Evolutionary conservation across 2,113 vertebrate genomes (phyloP).

Genomic region (Bujurquina vittata): DNA sequence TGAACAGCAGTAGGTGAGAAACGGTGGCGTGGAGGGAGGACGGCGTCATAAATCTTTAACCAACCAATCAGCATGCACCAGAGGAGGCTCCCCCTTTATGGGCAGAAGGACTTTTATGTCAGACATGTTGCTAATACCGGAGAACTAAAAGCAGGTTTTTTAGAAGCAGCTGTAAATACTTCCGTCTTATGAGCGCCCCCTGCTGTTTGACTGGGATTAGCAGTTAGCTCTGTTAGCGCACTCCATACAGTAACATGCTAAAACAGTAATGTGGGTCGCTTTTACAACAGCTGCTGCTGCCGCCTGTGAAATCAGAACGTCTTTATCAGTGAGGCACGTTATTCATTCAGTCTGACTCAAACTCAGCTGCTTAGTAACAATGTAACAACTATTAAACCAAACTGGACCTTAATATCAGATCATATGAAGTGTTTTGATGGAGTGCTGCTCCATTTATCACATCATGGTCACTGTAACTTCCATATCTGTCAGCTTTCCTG

Average conservation of each 20-base stretch:
- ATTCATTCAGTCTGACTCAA: slow-evolving; percentile 27
- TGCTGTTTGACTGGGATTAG: too few relatives aligned
- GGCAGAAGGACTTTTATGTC: background rate
- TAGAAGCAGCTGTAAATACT: too few relatives aligned
- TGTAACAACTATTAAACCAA: background rate
- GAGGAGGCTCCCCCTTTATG: rapidly evolving
- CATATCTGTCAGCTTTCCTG: background rate
- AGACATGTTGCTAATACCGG: too few relatives aligned
- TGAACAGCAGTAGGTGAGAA: too few relatives aligned
- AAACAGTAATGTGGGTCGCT: background rate
- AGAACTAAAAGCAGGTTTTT: too few relatives aligned
- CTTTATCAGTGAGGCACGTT: slow-evolving; percentile 30
- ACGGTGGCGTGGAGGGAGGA: too few relatives aligned
- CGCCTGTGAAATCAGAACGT: too few relatives aligned
- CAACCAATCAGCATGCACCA: background rate
- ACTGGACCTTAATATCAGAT: background rate
- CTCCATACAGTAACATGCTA: background rate
- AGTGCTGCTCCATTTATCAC: background rate
- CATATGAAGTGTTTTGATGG: background rate
- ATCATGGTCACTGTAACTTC: background rate
- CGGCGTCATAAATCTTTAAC: too few relatives aligned
- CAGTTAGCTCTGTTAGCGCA: background rate
- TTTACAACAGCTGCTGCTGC: background rate
- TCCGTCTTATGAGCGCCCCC: too few relatives aligned
- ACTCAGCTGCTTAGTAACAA: slow-evolving; percentile 18